Evolutionary conservation across 2,888 invertebrate genomes (phyloP).

Genomic region (Cremastinae sp.): DNA sequence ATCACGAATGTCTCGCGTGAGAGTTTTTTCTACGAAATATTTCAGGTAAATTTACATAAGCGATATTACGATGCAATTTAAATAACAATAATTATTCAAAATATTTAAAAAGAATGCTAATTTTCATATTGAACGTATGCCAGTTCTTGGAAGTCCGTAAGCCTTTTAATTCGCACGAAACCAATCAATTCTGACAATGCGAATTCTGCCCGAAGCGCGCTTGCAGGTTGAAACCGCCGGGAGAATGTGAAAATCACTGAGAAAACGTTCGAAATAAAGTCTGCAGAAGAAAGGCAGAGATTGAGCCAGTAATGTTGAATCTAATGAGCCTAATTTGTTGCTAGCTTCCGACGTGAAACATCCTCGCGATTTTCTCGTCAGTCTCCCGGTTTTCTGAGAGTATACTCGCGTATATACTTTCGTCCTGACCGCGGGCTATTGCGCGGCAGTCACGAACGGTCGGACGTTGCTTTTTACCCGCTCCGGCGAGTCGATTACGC

Average conservation of each 20-base stretch:
- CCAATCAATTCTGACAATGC: too few relatives aligned
- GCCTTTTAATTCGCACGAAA: too few relatives aligned
- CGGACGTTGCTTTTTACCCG: slow-evolving; percentile 21
- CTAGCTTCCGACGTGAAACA: background rate
- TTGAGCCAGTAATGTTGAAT: background rate
- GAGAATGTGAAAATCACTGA: background rate
- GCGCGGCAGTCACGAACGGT: slow-evolving; percentile 31
- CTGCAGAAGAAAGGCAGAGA: background rate
- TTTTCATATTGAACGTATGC: too few relatives aligned
- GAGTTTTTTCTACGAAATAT: too few relatives aligned
- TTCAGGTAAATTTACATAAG: too few relatives aligned
- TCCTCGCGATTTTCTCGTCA: slow-evolving; percentile 13
- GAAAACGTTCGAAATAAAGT: background rate
- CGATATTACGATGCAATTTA: too few relatives aligned
- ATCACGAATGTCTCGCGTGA: too few relatives aligned
- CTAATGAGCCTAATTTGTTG: background rate
- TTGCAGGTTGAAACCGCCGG: too few relatives aligned
- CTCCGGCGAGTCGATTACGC: slow-evolving; percentile 14
- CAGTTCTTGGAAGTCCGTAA: too few relatives aligned
- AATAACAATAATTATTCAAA: too few relatives aligned
- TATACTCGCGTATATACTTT: slow-evolving; percentile 28
- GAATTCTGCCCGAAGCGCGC: too few relatives aligned
- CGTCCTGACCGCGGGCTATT: slow-evolving; percentile 32
- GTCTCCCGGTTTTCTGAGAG: background rate
- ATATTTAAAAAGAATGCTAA: too few relatives aligned